Evolutionary conservation across 2,113 vertebrate genomes (phyloP), one percentile per base, ranked within the genome.

Genomic region (Glareola pratincola): DNA sequence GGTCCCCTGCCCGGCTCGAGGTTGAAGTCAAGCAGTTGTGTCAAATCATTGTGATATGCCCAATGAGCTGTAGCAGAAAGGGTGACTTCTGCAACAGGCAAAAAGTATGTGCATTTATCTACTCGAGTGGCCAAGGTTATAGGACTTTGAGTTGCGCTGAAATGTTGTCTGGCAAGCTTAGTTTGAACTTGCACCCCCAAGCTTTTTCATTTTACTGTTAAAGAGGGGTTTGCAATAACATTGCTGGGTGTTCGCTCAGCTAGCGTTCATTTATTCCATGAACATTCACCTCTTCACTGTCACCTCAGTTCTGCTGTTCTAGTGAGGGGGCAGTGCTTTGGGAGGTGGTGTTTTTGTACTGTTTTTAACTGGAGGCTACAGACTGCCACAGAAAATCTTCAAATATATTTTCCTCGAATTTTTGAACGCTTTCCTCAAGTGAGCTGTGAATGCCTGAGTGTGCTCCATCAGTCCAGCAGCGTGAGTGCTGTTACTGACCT

Each of bases 21-120:
- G 81, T 72, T 83, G 45, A 83, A 71, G 29, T 56, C 39, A 48
- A 4, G 56, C 32, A 60, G 16, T 21, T 85, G 34, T 37, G 37
- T 71, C 34, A 47, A 24, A 13, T 56, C 39, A 45, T 12, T 0
- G 0, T 18, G 34, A 27, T 8, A 8, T 3, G 17, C 37, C 37
- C 0, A 0, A 50, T 14, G 57, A 88, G 26, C 54, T 90, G 34
- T 48, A 74, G 79, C 63, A 87, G 56, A 29, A 80, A 37, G 37
- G 4, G 10, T 34, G 78, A 59, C 67, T 57, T 90, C 60, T 80
- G 47, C 77, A 82, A 41, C 67, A 71, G 53, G 41, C 14, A 73
- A 7, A 27, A 72, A 32, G n/a, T 57, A 3, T 4, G 1, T 17
- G 29, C 9, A 4, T 57, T 81, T 92, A 43, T 82, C 56, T 51